Percentiles rank a stretch among this genome's conserved stretches.
Conservation (phyloP, 2,113 vertebrate genomes). For the Nycticryphes semicollaris region DNA sequence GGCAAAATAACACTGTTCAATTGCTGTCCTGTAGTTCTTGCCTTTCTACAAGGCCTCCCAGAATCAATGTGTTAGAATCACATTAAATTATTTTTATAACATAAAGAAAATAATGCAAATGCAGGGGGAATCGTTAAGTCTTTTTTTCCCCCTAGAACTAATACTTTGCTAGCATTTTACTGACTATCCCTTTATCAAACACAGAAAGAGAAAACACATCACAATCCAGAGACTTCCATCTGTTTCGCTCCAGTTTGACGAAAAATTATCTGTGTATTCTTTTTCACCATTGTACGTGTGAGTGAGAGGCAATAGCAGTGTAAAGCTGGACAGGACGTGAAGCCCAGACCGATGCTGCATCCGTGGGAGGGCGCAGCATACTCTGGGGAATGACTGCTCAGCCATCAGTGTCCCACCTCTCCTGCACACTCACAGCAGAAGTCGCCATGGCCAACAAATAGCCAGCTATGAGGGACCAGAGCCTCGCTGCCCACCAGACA, state of each 20-base stretch:
- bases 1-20: conserved; percentile 69
- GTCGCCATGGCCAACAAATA: accelerated
- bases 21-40: conserved; percentile 16
- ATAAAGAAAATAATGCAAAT: neutral
- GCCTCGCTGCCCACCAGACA: accelerated
- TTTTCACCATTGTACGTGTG: accelerated
- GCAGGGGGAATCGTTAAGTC: conserved; percentile 4
- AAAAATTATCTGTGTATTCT: accelerated
- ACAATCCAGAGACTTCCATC: neutral
- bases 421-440: accelerated
- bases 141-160: neutral
- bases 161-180: conserved; percentile 37
- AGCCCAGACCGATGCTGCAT: too few relatives aligned
- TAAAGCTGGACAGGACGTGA: neutral
- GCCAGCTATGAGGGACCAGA: accelerated
- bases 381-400: neutral
- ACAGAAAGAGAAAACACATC: neutral
- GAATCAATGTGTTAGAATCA: neutral
- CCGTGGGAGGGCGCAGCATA: neutral
- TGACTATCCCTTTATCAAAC: conserved; percentile 15
- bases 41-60: conserved; percentile 12
- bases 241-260: neutral
- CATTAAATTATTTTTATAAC: conserved; percentile 26
- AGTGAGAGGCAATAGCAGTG: accelerated
- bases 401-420: accelerated